Evolutionary conservation across 1,140 invertebrate species (phyloP).

Genomic region (Hermetia illucens): DNA sequence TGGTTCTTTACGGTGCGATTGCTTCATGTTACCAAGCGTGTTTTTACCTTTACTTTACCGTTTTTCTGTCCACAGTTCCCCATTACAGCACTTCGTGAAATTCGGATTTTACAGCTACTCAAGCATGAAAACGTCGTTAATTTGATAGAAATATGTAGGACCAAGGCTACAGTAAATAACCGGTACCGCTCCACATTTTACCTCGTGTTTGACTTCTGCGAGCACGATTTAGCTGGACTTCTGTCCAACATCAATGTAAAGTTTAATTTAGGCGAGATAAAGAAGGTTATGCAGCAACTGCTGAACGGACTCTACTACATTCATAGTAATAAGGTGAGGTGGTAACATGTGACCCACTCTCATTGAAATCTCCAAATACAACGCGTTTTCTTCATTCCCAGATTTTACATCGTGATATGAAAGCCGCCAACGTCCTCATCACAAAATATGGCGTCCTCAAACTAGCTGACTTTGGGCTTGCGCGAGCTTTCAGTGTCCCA

Average conservation of each 20-base stretch:
- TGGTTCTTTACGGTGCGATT: not conserved
- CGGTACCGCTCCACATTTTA: constrained; percentile 90
- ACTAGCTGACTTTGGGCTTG: constrained; percentile 85
- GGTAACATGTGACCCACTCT: too few relatives aligned
- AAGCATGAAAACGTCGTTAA: constrained; percentile 98
- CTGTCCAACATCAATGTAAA: constrained; percentile 93
- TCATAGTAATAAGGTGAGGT: constrained; percentile 77
- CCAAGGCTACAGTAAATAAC: constrained; percentile 75
- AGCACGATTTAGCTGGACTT: constrained; percentile 95
- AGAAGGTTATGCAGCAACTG: constrained; percentile 96
- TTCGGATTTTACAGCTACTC: constrained; percentile 88
- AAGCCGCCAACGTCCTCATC: constrained; percentile 97
- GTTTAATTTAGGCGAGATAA: constrained; percentile 94
- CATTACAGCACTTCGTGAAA: constrained; percentile 94
- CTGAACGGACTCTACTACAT: constrained; percentile 95
- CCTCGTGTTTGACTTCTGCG: constrained; percentile 97
- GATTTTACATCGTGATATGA: constrained; percentile 94
- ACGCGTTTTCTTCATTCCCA: constrained; percentile 28
- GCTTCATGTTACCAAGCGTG: constrained; percentile 1
- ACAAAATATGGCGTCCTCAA: constrained; percentile 93
- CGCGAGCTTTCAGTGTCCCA: constrained; percentile 78
- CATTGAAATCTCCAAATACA: too few relatives aligned
- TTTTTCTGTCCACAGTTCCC: constrained; percentile 65
- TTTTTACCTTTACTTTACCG: constrained; percentile 5
- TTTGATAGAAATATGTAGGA: constrained; percentile 91